phyloP scores from a whole-genome alignment of 1,140 invertebrate species.

The Macrosteles quadrilineatus region DNA sequence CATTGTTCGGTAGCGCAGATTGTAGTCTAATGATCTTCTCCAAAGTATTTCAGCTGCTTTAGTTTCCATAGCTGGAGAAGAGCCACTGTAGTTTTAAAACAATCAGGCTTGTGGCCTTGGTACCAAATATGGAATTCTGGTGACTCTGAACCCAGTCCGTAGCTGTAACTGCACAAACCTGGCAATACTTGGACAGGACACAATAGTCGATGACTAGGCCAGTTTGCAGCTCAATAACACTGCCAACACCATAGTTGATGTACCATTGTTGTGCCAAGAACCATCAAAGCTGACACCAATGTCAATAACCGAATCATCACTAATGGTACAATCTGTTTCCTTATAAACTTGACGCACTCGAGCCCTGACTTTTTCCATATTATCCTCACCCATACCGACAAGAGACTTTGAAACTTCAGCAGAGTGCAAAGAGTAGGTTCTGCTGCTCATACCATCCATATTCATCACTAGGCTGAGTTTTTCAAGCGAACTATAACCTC shows the following conservation, averaged over 20 bases:
- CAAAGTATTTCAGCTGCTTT: neutral
- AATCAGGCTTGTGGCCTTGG: neutral
- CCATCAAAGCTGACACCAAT: neutral
- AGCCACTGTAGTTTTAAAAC: neutral
- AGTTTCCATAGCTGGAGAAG: neutral
- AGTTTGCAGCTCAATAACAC: neutral
- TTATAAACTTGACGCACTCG: neutral
- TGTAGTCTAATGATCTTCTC: neutral
- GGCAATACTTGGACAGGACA: neutral
- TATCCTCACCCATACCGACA: too few species aligned
- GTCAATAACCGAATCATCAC: neutral
- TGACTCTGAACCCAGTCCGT: neutral
- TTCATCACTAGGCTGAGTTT: neutral
- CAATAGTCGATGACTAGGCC: neutral
- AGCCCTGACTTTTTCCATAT: neutral
- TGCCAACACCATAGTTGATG: neutral
- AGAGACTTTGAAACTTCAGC: too few species aligned
- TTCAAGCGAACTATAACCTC: neutral
- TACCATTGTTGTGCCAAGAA: neutral
- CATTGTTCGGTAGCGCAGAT: neutral
- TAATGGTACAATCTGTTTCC: neutral
- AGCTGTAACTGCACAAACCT: neutral
- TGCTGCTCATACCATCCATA: neutral
- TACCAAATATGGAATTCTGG: conserved; percentile 1
- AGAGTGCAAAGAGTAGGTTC: neutral